Evolutionary conservation across 2,797 vertebrate species (phyloP), one percentile per base, ranked within the genome.

Genomic region (Melopsittacus undulatus): DNA sequence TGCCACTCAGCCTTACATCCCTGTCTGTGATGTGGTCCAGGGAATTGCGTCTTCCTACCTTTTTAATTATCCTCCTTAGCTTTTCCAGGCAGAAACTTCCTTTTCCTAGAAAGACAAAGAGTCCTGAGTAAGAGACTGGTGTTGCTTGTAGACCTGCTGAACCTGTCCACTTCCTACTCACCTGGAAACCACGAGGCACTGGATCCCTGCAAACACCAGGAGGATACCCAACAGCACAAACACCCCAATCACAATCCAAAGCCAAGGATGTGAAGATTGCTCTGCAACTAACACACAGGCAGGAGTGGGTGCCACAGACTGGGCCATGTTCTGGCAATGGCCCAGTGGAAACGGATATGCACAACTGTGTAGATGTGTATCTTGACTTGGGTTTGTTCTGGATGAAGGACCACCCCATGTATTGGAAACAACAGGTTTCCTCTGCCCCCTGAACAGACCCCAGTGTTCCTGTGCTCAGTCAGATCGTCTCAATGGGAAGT

Each of bases 371-470:
- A 54, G 2, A 15, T 5, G 1, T 9, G 8, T 24, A 12, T 24
- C 6, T 49, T 34, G 23, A 6, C 8, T 29, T 29, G 40, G 40
- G 12, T 11, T 59, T 63, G 13, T 43, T 63, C 27, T 7, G 36
- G 24, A 32, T 14, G 5, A 10, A 54, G 14, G 6, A 49, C 30
- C 9, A 57, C 1, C 2, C 8, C 4, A 9, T 3, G 9, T n/a
- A 27, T 5, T 15, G 9, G 5, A 40, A 83, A 46, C 0, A 0
- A 46, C 49, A 56, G 9, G 2, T 18, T 52, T 48, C 13, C 24
- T 34, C 5, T 49, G 11, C 8, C 27, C 32, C 4, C 0, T 1
- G 0, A 0, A 2, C 5, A 48, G 9, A 72, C 7, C 2, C 7
- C 7, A 8, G 13, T 3, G 8, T 2, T 23, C 9, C 42, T 34